Percentiles rank a stretch among this genome's conserved stretches.
Conservation (phyloP, 2,888 invertebrate genomes). For the Ashinkailepas kermadecensis region DNA sequence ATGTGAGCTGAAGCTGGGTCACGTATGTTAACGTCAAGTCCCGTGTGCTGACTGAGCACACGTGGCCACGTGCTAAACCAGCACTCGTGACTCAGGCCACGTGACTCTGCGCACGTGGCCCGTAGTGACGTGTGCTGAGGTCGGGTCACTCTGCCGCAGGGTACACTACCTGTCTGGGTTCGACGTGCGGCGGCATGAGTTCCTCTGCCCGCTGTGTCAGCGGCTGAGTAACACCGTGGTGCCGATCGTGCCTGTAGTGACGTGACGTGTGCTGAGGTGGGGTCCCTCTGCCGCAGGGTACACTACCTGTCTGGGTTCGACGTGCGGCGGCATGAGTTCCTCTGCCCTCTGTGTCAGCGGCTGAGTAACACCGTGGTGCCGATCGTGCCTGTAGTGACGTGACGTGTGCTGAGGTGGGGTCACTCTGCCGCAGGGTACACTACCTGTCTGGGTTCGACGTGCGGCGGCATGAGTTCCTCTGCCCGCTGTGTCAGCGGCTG, state of each 20-base stretch:
- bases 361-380: no score
- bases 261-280: not conserved
- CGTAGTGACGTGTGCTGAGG: not conserved
- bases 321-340: no score
- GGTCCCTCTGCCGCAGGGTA: not conserved
- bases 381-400: no score
- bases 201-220: not conserved
- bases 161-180: not conserved
- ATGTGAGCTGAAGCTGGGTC: no score
- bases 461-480: not conserved
- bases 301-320: not conserved
- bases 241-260: no score
- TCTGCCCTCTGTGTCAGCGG: not conserved
- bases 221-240: no score
- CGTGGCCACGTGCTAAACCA: no score
- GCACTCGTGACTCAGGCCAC: no score
- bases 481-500: not conserved
- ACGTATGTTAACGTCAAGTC: no score
- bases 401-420: not conserved
- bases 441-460: not conserved
- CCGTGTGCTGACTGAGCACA: no score
- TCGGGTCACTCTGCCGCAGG: not conserved
- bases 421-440: not conserved
- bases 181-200: no score
- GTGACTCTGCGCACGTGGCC: no score